A percentile compares a stretch with the other conserved stretches of the same genome.
Evolutionary conservation across 2,888 invertebrate species (phyloP).

Genomic region (Gisinianus flammeolus): DNA sequence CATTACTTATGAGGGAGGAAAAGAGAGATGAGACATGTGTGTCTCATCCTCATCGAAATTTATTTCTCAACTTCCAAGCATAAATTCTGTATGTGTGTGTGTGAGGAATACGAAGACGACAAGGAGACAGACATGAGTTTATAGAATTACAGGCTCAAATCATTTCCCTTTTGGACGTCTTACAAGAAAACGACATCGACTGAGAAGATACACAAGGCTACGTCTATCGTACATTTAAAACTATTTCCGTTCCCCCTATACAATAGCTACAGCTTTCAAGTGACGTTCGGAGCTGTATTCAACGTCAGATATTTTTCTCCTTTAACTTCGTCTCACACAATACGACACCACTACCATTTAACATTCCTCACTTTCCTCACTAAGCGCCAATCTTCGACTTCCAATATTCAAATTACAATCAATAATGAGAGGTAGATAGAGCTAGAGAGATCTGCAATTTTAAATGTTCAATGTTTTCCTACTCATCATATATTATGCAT

Average conservation of each 20-base stretch:
- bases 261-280: not conserved
- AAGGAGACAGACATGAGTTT: not conserved
- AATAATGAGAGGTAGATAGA: not conserved
- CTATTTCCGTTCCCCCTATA: not conserved
- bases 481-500: no score
- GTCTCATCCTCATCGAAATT: not conserved
- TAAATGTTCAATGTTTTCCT: not conserved
- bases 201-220: not conserved
- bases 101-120: not conserved
- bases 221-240: not conserved
- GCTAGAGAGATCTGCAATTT: not conserved
- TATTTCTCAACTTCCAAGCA: not conserved
- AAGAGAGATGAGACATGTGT: not conserved
- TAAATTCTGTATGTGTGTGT: not conserved
- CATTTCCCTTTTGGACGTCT: slow-evolving; percentile 6
- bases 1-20: not conserved
- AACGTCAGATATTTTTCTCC: no score
- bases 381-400: not conserved
- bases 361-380: not conserved
- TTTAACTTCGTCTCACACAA: no score
- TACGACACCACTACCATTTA: no score
- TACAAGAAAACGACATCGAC: slow-evolving; percentile 14
- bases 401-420: not conserved
- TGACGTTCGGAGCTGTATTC: not conserved
- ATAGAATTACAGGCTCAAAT: not conserved